phyloP scores from a whole-genome alignment of 2,113 vertebrate species.

The Mus pahari region DNA sequence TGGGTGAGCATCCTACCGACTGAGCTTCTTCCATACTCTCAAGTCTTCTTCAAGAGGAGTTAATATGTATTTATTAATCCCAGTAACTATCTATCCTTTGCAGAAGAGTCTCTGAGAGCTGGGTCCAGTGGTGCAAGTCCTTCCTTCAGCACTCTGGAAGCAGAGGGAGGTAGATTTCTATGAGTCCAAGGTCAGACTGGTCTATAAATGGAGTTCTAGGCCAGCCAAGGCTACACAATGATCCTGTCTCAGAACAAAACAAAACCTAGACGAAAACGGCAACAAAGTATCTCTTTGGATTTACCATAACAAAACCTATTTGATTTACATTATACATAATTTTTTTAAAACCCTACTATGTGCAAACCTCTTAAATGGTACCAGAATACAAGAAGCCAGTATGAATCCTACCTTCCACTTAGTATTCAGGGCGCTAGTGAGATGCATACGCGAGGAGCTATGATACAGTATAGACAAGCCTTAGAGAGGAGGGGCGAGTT shows the following conservation, averaged over 20 bases:
- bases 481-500: background rate
- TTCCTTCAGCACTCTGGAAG: background rate
- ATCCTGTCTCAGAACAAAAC: background rate
- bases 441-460: background rate
- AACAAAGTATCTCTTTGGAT: background rate
- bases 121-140: background rate
- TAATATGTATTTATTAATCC: background rate
- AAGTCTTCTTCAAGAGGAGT: background rate
- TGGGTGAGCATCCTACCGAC: background rate
- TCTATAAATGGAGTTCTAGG: background rate
- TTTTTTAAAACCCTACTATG: background rate
- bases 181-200: background rate
- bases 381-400: background rate
- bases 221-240: background rate
- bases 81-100: background rate
- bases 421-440: background rate
- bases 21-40: background rate
- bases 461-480: background rate
- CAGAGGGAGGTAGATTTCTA: background rate
- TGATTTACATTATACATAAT: background rate
- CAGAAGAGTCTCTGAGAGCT: background rate
- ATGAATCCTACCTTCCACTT: background rate
- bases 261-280: background rate
- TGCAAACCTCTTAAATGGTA: background rate
- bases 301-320: slow-evolving; percentile 23